Evolutionary conservation across 2,888 invertebrate genomes (phyloP).

Genomic region (Melanargia galathea): DNA sequence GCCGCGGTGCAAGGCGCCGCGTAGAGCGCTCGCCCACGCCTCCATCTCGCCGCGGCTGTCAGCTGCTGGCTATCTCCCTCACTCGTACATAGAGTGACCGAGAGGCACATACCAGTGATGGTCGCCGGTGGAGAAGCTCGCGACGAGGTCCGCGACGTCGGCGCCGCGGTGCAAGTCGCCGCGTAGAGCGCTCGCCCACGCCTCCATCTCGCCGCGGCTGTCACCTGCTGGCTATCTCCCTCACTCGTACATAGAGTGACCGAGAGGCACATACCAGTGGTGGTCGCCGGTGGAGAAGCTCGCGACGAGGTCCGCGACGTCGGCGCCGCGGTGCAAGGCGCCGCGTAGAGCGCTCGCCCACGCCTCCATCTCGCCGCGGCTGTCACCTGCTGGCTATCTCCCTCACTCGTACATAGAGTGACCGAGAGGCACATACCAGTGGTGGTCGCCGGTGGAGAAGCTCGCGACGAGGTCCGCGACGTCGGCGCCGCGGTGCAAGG

Average conservation of each 20-base stretch:
- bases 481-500: constrained; percentile 78
- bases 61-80: constrained; percentile 56
- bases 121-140: constrained; percentile 77
- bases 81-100: background rate
- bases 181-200: constrained; percentile 93
- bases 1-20: constrained; percentile 84
- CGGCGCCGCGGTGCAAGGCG: constrained; percentile 79
- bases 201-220: constrained; percentile 89
- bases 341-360: constrained; percentile 90
- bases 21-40: constrained; percentile 92
- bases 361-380: constrained; percentile 89
- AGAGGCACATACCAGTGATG: constrained; percentile 66
- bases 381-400: constrained; percentile 78
- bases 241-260: background rate
- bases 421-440: constrained; percentile 57
- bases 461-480: constrained; percentile 83
- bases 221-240: constrained; percentile 74
- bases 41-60: constrained; percentile 94
- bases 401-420: background rate
- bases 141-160: constrained; percentile 83
- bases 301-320: constrained; percentile 82
- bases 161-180: constrained; percentile 82
- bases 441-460: constrained; percentile 76
- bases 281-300: constrained; percentile 79
- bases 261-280: constrained; percentile 60